Evolutionary conservation across 2,113 vertebrate genomes (phyloP), one percentile per base, ranked within the genome.

Genomic region (Atlantisia rogersi): DNA sequence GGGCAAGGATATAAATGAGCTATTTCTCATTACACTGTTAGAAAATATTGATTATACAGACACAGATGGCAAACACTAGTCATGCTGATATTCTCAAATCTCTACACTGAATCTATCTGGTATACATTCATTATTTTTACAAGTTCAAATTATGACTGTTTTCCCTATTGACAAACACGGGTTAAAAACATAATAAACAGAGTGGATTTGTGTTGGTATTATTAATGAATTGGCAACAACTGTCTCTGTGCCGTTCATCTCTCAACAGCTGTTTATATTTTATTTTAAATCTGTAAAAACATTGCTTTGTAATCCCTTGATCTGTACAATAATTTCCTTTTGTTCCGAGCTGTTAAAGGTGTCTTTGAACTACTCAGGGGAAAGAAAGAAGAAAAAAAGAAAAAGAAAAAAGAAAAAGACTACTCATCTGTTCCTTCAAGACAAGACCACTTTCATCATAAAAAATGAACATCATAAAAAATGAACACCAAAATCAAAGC

Each of bases 241-340:
- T 80, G 93, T 92, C 96, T 93, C 94, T 93, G 58, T 94, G 86
- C 37, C 50, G 16, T 82, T 90, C 78, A 95, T 97, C 92, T 97
- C 90, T 95, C 93, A 97, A 97, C 97, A 98, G 97, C 94, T 98
- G 97, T 97, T 98, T 98, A 97, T 97, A 95, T 97, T 98, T 98
- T 98, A 97, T 98, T 98, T 98, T 98, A 98, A 96, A 97, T 97
- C 94, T 97, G 96, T 97, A 94, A 97, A 98, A 98, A 96, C 86
- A 95, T 94, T 96, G 95, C 70, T 91, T 71, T 84, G 63, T 97
- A 97, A 96, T 97, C 96, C 93, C 97, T 97, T 98, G 97, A 98
- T 98, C 97, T 97, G 90, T 96, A 94, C 95, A 97, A 97, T 98
- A 97, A 98, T 98, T 98, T 98, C 93, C 93, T 98, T 98, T 98